phyloP scores from a whole-genome alignment of 1,140 invertebrate species.

The Argopecten irradians region DNA sequence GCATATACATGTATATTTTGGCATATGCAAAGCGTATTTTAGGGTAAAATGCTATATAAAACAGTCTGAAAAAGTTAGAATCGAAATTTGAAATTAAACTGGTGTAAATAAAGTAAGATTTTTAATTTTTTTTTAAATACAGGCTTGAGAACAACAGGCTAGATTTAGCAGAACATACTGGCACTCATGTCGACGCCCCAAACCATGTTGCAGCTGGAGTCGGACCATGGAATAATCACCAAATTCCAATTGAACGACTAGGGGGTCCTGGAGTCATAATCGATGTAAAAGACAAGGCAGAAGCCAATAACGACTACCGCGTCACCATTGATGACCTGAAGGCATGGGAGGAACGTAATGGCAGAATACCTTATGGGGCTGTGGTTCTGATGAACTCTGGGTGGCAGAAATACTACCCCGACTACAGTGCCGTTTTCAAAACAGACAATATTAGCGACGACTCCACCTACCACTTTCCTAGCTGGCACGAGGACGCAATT shows the following conservation, averaged over 20 bases:
- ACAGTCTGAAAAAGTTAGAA: too few relatives aligned
- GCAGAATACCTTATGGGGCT: constrained; percentile 53
- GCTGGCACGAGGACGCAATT: constrained; percentile 51
- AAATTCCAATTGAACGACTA: constrained; percentile 53
- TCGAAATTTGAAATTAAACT: too few relatives aligned
- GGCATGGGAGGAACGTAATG: constrained; percentile 55
- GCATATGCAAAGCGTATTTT: too few relatives aligned
- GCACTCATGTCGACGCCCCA: constrained; percentile 79
- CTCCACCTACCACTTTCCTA: constrained; percentile 54
- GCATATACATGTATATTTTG: too few relatives aligned
- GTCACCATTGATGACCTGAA: constrained; percentile 42
- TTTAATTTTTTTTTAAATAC: neutral
- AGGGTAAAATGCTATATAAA: too few relatives aligned
- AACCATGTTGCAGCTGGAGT: constrained; percentile 41
- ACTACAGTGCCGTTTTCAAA: constrained; percentile 32
- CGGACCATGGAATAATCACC: constrained; percentile 42
- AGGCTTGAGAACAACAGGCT: constrained; percentile 82
- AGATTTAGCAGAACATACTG: constrained; percentile 81
- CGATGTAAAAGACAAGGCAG: constrained; percentile 53
- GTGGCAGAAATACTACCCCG: constrained; percentile 52
- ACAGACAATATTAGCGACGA: constrained; percentile 15
- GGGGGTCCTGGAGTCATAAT: constrained; percentile 55
- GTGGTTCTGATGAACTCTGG: constrained; percentile 65
- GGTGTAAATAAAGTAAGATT: too few relatives aligned
- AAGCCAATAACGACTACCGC: constrained; percentile 52